Conservation (phyloP, 1,140 invertebrate species). For the Heliconius melpomene region DNA sequence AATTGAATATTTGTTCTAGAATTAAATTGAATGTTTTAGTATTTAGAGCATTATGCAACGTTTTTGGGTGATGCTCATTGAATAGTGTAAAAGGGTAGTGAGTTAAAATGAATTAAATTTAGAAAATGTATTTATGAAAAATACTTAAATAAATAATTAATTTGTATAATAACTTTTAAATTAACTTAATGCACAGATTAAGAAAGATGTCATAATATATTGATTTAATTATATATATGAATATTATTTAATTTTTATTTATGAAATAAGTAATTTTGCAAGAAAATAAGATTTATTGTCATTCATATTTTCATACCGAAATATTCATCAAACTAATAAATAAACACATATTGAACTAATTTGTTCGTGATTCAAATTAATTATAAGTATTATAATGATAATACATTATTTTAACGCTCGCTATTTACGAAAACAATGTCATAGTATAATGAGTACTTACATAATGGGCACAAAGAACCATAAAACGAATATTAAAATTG, state of each 20-base stretch:
- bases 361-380: conserved; percentile 21
- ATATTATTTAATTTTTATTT: too few species aligned
- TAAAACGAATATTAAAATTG: conserved; percentile 76
- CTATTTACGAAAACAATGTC: conserved; percentile 42
- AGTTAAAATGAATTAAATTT: too few species aligned
- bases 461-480: conserved; percentile 78
- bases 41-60: not conserved
- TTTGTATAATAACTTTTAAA: too few species aligned
- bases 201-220: too few species aligned
- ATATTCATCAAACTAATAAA: conserved; percentile 20
- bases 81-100: not conserved
- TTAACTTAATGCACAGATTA: too few species aligned
- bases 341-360: conserved; percentile 19
- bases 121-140: too few species aligned
- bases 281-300: not conserved
- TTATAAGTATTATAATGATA: conserved; percentile 34
- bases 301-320: not conserved
- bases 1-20: not conserved
- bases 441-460: conserved; percentile 66
- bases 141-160: too few species aligned
- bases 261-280: too few species aligned
- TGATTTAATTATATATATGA: too few species aligned
- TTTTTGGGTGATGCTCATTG: not conserved
- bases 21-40: not conserved
- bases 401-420: conserved; percentile 26